These are phyloP conservation scores for Scortum barcoo DNA, from an alignment of 2,113 vertebrate species.

Conservation along the genomic window DNA sequence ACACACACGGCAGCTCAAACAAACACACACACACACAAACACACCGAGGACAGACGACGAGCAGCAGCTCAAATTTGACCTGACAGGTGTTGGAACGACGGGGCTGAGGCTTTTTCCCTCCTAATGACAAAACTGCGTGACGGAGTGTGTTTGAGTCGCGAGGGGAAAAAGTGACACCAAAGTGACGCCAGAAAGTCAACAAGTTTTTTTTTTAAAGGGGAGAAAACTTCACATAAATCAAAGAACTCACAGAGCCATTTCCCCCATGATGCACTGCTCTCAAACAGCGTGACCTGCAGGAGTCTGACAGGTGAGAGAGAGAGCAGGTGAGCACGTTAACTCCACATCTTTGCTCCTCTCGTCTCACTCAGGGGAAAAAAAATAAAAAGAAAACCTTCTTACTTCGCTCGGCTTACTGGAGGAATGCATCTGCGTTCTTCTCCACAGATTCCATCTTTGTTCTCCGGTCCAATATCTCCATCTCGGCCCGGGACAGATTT, in stretches of 20 bases:
- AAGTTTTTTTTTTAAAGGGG: no score
- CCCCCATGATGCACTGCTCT: not conserved
- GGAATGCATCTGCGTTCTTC: slow-evolving; percentile 78
- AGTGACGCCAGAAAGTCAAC: slow-evolving; percentile 53
- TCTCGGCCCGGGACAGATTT: slow-evolving; percentile 24
- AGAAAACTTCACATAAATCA: not conserved
- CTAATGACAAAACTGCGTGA: slow-evolving; percentile 31
- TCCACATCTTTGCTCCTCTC: not conserved
- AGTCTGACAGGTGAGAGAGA: not conserved
- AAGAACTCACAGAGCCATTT: not conserved
- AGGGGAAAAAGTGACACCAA: slow-evolving; percentile 63
- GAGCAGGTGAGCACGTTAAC: slow-evolving; percentile 1
- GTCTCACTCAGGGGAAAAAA: slow-evolving; percentile 5
- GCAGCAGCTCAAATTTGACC: slow-evolving; percentile 34
- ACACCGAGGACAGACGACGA: slow-evolving; percentile 6
- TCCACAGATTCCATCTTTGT: slow-evolving; percentile 66
- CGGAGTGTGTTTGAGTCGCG: not conserved
- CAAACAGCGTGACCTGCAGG: not conserved
- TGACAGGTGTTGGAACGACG: slow-evolving; percentile 43
- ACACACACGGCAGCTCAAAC: slow-evolving; percentile 27
- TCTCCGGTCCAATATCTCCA: slow-evolving; percentile 45
- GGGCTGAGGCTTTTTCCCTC: not conserved
- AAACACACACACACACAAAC: slow-evolving; percentile 43
- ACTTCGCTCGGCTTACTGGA: slow-evolving; percentile 50
- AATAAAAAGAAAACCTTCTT: slow-evolving; percentile 15